Conservation (phyloP, 2,797 vertebrate genomes). For the Brachymystax lenok region DNA sequence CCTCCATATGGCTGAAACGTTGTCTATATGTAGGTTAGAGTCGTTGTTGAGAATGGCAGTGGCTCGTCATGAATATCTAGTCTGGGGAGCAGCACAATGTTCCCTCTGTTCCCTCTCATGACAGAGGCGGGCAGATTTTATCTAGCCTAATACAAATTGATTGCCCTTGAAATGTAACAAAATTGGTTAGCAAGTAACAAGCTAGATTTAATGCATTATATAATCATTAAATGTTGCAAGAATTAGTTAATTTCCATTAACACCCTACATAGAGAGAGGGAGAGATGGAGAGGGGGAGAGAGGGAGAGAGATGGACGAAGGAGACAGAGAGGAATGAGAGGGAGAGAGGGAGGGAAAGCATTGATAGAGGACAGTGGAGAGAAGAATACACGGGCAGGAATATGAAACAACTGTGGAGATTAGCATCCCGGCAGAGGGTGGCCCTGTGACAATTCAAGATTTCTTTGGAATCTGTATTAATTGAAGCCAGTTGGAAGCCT, state of each 20-base stretch:
- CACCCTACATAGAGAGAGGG: slow-evolving; percentile 33
- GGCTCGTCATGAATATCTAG: neutral
- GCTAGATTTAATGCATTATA: slow-evolving; percentile 71
- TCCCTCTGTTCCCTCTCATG: slow-evolving; percentile 20
- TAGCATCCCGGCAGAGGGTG: slow-evolving; percentile 78
- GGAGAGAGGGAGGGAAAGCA: neutral
- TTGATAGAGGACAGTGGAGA: slow-evolving; percentile 31
- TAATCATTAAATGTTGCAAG: slow-evolving; percentile 67
- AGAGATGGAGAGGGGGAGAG: slow-evolving; percentile 12
- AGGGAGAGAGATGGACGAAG: slow-evolving; percentile 1
- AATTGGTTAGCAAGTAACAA: slow-evolving; percentile 66
- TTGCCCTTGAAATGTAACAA: slow-evolving; percentile 67
- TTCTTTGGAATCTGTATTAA: slow-evolving; percentile 87
- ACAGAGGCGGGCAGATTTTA: slow-evolving; percentile 50
- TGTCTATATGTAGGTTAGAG: neutral
- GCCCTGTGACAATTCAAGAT: slow-evolving; percentile 86
- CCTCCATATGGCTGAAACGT: neutral
- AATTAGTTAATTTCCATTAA: slow-evolving; percentile 66
- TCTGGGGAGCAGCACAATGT: neutral
- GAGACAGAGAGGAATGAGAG: neutral
- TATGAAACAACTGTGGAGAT: slow-evolving; percentile 79
- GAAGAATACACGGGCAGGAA: slow-evolving; percentile 61
- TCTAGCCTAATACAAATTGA: slow-evolving; percentile 61
- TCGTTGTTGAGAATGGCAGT: neutral
- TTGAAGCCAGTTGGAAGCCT: slow-evolving; percentile 83